Evolutionary conservation across 2,888 invertebrate species (phyloP), one percentile per base, ranked within the genome.

Genomic region (Hoplodrina ambigua): DNA sequence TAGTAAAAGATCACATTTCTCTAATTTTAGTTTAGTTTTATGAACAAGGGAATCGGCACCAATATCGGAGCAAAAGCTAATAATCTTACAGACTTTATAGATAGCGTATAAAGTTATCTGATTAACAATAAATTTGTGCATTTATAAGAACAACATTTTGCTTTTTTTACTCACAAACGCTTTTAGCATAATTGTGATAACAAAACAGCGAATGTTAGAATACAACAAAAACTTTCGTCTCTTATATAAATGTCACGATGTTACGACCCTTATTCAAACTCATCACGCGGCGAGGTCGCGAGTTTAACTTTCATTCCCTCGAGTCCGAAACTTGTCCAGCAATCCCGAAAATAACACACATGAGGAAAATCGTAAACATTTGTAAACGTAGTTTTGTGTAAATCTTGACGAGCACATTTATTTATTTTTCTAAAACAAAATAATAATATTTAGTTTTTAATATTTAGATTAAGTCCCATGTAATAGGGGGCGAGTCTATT

Each of bases 291-390:
- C 19, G 41, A 50, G 41, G 17, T 70, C 71, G 7, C 13, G 30
- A 30, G 25, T 57, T 57, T 20, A 50, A 57, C 50, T 52, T 71
- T 20, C 20, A n/a, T 10, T 71, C 69, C 37, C 69, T 44, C 5
- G n/a, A 30, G 58, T 8, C 20, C 5, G 13, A 58, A 69, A 71
- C 20, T 71, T 71, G 20, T 52, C 15, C 15, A 33, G 52, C n/a
- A 58, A 53, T 37, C n/a, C 50, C 13, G 52, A 58, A 69, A 69
- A 33, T 20, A 70, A 41, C 44, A 17, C 41, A 56, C 37, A 25
- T 19, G 37, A 46, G 19, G 33, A 10, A 46, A 53, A 54, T n/a
- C 15, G 44, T 11, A 11, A n/a, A 54, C 46, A 46, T 55, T 30
- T 13, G 17, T 37, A 13, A 69, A 37, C 10, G 15, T 1, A 8